Base-by-base conservation (phyloP, 2,797 vertebrate genomes). In the Strix occidentalis region DNA sequence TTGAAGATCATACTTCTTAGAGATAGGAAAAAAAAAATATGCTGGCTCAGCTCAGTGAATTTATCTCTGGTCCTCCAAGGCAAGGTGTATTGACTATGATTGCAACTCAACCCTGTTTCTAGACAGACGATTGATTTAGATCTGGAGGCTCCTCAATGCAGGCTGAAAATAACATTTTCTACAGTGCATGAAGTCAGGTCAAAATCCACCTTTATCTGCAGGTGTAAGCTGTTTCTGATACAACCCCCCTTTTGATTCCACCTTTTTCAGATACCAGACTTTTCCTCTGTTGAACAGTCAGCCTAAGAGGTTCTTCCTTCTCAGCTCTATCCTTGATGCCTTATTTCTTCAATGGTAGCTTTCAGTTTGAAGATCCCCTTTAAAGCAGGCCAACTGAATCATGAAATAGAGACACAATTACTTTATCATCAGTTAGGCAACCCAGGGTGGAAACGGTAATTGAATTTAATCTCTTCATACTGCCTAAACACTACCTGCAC, bases 61-160 rank as follows among this genome's bases (percentile, higher is more conserved):
- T 89, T 54, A 16, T 33, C 33, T 81, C 78, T 87, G n/a, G 11
- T 60, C 10, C 39, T 84, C 53, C 48, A 88, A 45, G 46, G 33
- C 19, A 75, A 69, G 17, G 29, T 0, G 0, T 31, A 13, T 28
- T 57, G 54, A 50, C 12, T 64, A 26, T 24, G 21, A 88, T 28
- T 37, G 39, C 24, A 50, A 51, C 12, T 76, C 54, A n/a, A 15
- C 16, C 18, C n/a, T 26, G 4, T 21, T 83, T 75, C 56, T 39
- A 74, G 17, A 29, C 41, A 61, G 41, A 20, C 45, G 10, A 53
- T 60, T 63, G 37, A 37, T 64, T 57, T 78, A 61, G 37, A 48
- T 65, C 35, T 57, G 11, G 25, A 9, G 11, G 13, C 19, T 92
- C 26, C 26, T 89, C 53, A 50, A 23, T 14, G 46, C 46, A 45